A percentile compares a stretch with the other conserved stretches of the same genome.
phyloP scores from a whole-genome alignment of 2,113 vertebrate genomes.

The Trachemys scripta region DNA sequence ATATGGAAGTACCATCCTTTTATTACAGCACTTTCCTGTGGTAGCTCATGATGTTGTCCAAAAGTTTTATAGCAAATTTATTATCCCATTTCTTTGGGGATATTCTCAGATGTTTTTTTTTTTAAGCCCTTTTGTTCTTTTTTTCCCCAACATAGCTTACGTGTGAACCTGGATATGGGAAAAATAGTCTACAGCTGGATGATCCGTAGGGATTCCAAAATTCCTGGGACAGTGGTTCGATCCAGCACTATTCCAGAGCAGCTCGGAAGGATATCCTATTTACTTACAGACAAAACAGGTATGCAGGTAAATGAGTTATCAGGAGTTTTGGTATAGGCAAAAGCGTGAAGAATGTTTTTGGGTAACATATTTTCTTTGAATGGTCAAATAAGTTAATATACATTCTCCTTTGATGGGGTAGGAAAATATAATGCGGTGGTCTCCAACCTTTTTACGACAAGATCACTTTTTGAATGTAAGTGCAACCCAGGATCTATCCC shows the following conservation, averaged over 20 bases:
- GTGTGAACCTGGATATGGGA: conserved; percentile 98
- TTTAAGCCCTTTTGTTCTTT: not conserved
- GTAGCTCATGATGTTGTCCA: not conserved
- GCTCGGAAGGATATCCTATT: conserved; percentile 95
- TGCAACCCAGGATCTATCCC: too few species aligned
- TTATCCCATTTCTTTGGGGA: not conserved
- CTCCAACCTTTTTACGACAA: too few species aligned
- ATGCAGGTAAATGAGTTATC: not conserved
- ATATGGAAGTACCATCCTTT: accelerated
- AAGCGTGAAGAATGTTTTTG: not conserved
- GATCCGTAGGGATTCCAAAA: conserved; percentile 95
- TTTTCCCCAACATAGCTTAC: conserved; percentile 80
- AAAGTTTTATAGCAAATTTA: not conserved
- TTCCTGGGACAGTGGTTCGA: conserved; percentile 94
- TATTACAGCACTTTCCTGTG: not conserved
- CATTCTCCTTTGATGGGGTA: not conserved
- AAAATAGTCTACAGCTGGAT: conserved; percentile 99
- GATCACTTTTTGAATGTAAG: too few species aligned
- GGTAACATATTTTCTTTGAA: not conserved
- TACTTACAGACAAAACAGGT: conserved; percentile 99
- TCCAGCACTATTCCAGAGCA: conserved; percentile 98
- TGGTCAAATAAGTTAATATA: not conserved
- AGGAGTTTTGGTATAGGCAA: not conserved
- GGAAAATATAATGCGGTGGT: not conserved
- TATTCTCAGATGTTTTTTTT: not conserved